Base-by-base conservation (phyloP, 2,888 invertebrate genomes). In the Sericinus montela region DNA sequence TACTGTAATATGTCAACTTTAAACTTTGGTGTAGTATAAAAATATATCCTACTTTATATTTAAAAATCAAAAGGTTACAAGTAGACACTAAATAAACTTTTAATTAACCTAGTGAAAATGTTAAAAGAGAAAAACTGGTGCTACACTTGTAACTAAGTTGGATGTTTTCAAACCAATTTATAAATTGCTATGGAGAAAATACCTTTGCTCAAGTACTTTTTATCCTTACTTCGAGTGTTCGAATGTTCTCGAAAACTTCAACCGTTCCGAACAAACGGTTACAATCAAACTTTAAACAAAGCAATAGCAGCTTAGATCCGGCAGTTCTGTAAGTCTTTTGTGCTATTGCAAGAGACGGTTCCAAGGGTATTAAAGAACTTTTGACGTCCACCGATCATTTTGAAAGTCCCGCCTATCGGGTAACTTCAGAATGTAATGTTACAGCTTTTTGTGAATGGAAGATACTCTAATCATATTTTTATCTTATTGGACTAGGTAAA, bases 331-430 rank as follows among this genome's bases (percentile, higher is more conserved):
- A 60, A 63, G 55, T 58, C 63, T 55, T 62, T 65, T 67, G 70
- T 69, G 63, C 64, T 67, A 65, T 71, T 68, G 70, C 69, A 73
- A 72, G 71, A 63, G 62, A 61, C 54, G 60, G 45, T 68, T 65
- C 63, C 60, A 62, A 66, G 65, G 61, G 72, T 67, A 74, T 82
- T 76, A 79, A 65, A 64, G 52, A 80, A 80, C 71, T 83, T 78
- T 73, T 68, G 75, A 76, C 70, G 68, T 67, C 60, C 54, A 59
- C 56, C 55, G 67, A 72, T 69, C 71, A 67, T 59, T 51, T 16
- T 25, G 3, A 42, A 41, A 15, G 36, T 36, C 45, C 23, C 48
- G 34, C 28, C 23, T 46, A 49, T 46, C 38, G 35, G 45, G 34
- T 50, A 69, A 67, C 57, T 72, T 68, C 61, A 49, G 55, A 60